These are phyloP conservation scores for Takifugu ocellatus DNA, from an alignment of 2,797 vertebrate genomes.

Conservation along the genomic window DNA sequence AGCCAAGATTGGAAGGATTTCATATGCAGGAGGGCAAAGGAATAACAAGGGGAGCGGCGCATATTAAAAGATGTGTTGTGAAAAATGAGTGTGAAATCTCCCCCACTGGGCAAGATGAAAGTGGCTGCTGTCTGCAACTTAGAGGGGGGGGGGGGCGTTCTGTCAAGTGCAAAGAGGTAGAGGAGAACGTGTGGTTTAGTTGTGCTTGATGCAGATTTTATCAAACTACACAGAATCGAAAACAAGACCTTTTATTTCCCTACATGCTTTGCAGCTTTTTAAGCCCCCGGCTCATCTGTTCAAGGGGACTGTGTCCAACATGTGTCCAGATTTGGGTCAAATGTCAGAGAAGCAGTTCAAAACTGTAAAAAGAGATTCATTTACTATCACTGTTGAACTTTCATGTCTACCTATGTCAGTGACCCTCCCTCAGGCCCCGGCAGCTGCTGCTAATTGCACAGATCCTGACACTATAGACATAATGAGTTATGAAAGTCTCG, in stretches of 20 bases:
- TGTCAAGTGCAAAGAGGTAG: constrained; percentile 36
- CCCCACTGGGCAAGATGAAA: constrained; percentile 70
- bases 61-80: constrained; percentile 74
- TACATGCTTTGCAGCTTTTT: constrained; percentile 50
- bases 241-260: constrained; percentile 29
- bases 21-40: constrained; percentile 54
- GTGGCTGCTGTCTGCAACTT: constrained; percentile 64
- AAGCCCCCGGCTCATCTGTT: no score
- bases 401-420: constrained; percentile 17
- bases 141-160: constrained; percentile 48
- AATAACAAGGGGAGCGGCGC: constrained; percentile 24
- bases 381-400: no score
- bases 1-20: constrained; percentile 75
- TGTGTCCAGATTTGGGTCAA: no score
- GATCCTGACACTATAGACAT: constrained; percentile 91
- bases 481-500: constrained; percentile 90
- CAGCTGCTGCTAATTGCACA: constrained; percentile 86
- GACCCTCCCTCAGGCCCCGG: constrained; percentile 76
- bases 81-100: constrained; percentile 80
- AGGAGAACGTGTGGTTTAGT: constrained; percentile 14
- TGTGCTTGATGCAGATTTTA: constrained; percentile 28
- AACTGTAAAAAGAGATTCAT: no score
- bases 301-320: background rate
- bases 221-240: constrained; percentile 32
- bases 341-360: no score